These are phyloP conservation scores for Dicranocentrus wangi DNA, from an alignment of 2,888 invertebrate species.

Conservation along the genomic window DNA sequence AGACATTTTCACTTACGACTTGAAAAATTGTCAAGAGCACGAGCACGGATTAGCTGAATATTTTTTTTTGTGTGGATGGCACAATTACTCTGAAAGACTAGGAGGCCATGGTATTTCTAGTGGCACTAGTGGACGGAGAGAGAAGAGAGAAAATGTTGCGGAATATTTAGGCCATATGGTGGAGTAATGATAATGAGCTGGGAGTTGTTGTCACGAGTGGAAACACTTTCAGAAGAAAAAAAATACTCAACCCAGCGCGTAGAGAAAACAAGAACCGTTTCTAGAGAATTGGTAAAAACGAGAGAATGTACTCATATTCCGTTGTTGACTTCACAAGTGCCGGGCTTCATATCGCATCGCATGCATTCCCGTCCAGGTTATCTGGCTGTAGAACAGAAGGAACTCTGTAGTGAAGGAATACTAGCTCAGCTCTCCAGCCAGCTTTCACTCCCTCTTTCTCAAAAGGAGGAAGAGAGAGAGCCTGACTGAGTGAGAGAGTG, in stretches of 20 bases:
- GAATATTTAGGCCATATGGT: slow-evolving; percentile 42
- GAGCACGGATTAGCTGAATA: neutral
- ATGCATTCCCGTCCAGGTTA: no score
- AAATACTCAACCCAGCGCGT: neutral
- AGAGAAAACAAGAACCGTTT: neutral
- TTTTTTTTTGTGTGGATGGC: slow-evolving; percentile 3
- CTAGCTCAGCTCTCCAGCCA: no score
- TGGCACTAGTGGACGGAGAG: no score
- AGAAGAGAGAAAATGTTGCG: neutral
- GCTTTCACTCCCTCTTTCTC: no score
- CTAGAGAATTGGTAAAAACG: neutral
- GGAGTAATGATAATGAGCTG: slow-evolving; percentile 52
- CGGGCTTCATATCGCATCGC: no score
- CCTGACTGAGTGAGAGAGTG: no score
- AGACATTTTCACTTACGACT: neutral
- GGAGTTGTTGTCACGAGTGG: slow-evolving; percentile 6
- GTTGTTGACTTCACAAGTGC: neutral
- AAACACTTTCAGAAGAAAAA: slow-evolving; percentile 1
- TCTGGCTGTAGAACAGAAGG: no score
- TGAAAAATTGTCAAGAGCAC: slow-evolving; percentile 10
- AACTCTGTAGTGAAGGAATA: no score
- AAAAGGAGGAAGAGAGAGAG: no score
- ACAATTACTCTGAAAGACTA: no score
- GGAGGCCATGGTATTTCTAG: no score
- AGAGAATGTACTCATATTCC: neutral